Conservation (phyloP, 2,113 vertebrate species). For the Anguilla rostrata region DNA sequence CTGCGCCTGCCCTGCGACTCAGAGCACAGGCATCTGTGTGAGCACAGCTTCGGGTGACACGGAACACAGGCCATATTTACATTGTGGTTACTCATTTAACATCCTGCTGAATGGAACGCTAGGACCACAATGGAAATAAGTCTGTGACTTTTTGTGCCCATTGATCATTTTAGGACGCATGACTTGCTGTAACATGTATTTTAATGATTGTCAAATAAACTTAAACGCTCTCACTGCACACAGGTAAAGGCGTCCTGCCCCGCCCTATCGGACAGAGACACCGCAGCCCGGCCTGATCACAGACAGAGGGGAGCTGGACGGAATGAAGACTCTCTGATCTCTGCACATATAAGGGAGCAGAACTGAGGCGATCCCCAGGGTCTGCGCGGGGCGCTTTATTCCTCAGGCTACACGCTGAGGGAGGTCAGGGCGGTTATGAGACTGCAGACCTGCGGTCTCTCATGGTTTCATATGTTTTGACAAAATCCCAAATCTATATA, state of each 20-base stretch:
- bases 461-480: too few relatives aligned
- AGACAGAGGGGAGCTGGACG: conserved; percentile 3
- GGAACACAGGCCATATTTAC: conserved; percentile 46
- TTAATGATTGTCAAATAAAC: too few relatives aligned
- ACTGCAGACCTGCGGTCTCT: neutral
- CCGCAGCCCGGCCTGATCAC: conserved; percentile 28
- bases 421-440: neutral
- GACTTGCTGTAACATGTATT: too few relatives aligned
- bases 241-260: conserved; percentile 42
- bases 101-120: conserved; percentile 29
- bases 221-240: conserved; percentile 32
- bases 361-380: neutral
- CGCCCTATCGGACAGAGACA: conserved; percentile 42
- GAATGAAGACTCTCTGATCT: neutral
- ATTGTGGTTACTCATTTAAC: conserved; percentile 51
- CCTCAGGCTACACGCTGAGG: too few relatives aligned
- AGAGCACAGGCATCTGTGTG: conserved; percentile 29
- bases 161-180: too few relatives aligned
- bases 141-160: too few relatives aligned
- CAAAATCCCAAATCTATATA: too few relatives aligned
- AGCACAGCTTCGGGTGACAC: conserved; percentile 40
- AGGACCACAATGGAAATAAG: too few relatives aligned
- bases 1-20: conserved; percentile 6
- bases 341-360: neutral
- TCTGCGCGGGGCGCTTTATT: neutral